Conservation (phyloP, 2,113 vertebrate species). For the Choloepus hoffmanni region DNA sequence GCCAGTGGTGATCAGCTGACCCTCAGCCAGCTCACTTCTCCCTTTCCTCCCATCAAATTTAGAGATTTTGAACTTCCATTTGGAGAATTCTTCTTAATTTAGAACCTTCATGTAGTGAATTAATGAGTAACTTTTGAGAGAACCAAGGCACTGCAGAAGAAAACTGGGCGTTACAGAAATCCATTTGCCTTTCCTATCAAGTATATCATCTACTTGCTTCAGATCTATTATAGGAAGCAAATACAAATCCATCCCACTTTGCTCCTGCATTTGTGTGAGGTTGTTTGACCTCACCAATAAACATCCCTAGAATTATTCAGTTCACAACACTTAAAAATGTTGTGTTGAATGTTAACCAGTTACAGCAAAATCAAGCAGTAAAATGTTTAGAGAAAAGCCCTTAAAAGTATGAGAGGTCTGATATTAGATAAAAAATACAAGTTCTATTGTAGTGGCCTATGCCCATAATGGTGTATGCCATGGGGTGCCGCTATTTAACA, state of each 20-base stretch:
- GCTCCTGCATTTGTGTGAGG: background rate
- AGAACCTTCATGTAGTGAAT: background rate
- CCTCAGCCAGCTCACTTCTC: background rate
- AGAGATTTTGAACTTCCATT: slow-evolving; percentile 21
- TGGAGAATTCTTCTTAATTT: background rate
- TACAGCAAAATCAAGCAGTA: slow-evolving; percentile 4
- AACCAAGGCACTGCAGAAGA: background rate
- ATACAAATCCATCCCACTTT: background rate
- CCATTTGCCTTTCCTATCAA: slow-evolving; percentile 46
- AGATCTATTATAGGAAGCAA: slow-evolving; percentile 16
- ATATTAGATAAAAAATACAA: background rate
- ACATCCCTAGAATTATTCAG: background rate
- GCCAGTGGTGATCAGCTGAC: background rate
- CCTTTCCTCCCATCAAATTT: background rate
- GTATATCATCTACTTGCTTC: background rate
- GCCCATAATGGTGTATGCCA: rapidly evolving
- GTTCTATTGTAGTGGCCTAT: background rate
- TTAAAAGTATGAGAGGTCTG: background rate
- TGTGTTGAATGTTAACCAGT: background rate
- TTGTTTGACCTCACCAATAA: background rate
- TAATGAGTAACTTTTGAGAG: slow-evolving; percentile 42
- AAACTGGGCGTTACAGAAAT: background rate
- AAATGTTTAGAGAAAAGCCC: background rate
- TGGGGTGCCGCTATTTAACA: background rate
- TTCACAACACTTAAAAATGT: background rate